Conservation (phyloP, 2,888 invertebrate species). For the Drosophila limbata region DNA sequence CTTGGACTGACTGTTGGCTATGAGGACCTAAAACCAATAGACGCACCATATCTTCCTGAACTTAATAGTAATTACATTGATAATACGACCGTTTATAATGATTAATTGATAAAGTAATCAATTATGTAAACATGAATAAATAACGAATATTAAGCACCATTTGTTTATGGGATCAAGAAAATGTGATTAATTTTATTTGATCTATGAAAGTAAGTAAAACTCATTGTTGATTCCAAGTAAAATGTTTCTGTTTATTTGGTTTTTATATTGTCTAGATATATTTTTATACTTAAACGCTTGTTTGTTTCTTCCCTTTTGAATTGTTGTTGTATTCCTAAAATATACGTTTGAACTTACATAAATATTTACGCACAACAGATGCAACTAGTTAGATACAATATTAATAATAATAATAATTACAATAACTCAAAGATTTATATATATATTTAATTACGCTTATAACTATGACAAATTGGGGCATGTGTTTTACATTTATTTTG, state of each 20-base stretch:
- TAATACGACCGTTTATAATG: too few relatives aligned
- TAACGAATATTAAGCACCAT: not conserved
- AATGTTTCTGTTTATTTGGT: slow-evolving; percentile 66
- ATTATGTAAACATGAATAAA: too few relatives aligned
- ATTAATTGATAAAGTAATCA: too few relatives aligned
- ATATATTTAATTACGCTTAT: slow-evolving; percentile 58
- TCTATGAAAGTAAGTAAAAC: not conserved
- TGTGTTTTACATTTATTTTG: slow-evolving; percentile 52
- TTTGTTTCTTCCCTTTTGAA: slow-evolving; percentile 23
- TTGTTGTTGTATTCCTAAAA: slow-evolving; percentile 63
- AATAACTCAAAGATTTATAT: slow-evolving; percentile 41
- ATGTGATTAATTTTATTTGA: too few relatives aligned
- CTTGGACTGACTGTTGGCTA: not conserved
- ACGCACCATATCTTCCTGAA: too few relatives aligned
- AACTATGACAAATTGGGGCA: slow-evolving; percentile 70
- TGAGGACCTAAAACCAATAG: too few relatives aligned
- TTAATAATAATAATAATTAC: slow-evolving; percentile 57
- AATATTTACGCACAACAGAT: slow-evolving; percentile 75
- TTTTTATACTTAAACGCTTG: slow-evolving; percentile 46
- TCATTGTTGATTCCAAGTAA: slow-evolving; percentile 38
- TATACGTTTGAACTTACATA: slow-evolving; percentile 71
- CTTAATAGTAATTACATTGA: too few relatives aligned
- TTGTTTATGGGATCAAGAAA: not conserved
- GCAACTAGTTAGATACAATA: slow-evolving; percentile 64
- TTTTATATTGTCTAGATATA: slow-evolving; percentile 67